These are phyloP conservation scores for Aleiodes leptofemur DNA, from an alignment of 2,888 invertebrate genomes.

Conservation along the genomic window DNA sequence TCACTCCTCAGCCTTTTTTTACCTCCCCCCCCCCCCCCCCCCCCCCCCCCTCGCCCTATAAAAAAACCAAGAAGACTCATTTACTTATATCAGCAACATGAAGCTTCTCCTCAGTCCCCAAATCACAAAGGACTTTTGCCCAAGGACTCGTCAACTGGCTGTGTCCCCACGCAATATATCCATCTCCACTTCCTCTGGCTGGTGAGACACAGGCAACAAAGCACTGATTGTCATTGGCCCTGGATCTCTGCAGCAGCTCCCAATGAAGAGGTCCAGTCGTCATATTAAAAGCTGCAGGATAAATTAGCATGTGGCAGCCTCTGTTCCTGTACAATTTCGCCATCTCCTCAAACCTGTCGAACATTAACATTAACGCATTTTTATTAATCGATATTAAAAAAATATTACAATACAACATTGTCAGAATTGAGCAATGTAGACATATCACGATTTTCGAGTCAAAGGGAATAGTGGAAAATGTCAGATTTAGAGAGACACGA, in stretches of 20 bases:
- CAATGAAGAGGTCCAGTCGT: constrained; percentile 96
- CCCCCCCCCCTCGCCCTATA: too few species aligned
- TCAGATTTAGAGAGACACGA: constrained; percentile 66
- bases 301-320: constrained; percentile 91
- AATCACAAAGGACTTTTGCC: constrained; percentile 83
- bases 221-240: constrained; percentile 93
- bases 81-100: constrained; percentile 87
- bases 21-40: too few species aligned
- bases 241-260: constrained; percentile 87
- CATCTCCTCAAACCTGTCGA: constrained; percentile 94
- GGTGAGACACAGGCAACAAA: constrained; percentile 92
- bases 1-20: too few species aligned
- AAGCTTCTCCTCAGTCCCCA: constrained; percentile 84
- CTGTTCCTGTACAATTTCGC: constrained; percentile 83
- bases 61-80: constrained; percentile 46
- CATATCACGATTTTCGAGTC: constrained; percentile 79
- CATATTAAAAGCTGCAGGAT: constrained; percentile 97
- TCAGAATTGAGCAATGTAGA: too few species aligned
- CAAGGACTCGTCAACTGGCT: constrained; percentile 90
- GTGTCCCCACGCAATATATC: constrained; percentile 94
- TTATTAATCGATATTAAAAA: too few species aligned
- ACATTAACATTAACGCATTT: constrained; percentile 68
- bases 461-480: constrained; percentile 80
- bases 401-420: too few species aligned
- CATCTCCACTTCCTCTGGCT: constrained; percentile 83